Base-by-base conservation (phyloP, 2,797 vertebrate species). In the Apogon talboti region DNA sequence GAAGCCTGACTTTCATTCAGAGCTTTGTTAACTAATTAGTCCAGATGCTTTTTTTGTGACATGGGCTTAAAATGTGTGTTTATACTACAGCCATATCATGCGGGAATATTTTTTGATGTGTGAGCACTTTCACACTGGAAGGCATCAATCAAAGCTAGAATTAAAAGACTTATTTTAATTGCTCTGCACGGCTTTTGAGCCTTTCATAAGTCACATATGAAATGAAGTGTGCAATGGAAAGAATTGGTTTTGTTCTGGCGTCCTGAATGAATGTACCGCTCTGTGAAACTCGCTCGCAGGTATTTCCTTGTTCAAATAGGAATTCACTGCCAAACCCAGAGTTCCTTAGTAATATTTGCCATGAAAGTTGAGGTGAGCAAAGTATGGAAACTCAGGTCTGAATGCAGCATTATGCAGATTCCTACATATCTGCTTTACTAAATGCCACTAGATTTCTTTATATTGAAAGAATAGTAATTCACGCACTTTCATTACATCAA, bases 21-120 rank as follows among this genome's bases (percentile, higher is more conserved):
- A 85, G 91, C 92, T 93, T 93, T 95, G 94, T 95, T 95, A 95
- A 94, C 94, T 95, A 95, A 96, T 96, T 95, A 96, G 93, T 90
- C 88, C 93, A 87, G 91, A 92, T 90, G 94, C 62, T 45, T 16
- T 80, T 68, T 64, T 70, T 74, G 76, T 43, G 0, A 7, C 30
- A n/a, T 50, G 11, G 7, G 50, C 42, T 68, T 76, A 37, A 74
- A 66, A 56, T 59, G 65, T 38, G 37, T 55, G 53, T 83, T 76
- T 54, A 44, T 47, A n/a, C 55, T 33, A 74, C 9, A 13, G 35
- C 11, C 24, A 7, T 10, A 30, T 30, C 62, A 33, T 48, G 60
- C 51, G 21, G 37, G 54, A 66, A 54, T 58, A 45, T 37, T 44
- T 67, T 51, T 28, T 50, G 10, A 38, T 53, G 18, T 18, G 18